Evolutionary conservation across 2,113 vertebrate genomes (phyloP), one percentile per base, ranked within the genome.

Genomic region (Antigone vipio): DNA sequence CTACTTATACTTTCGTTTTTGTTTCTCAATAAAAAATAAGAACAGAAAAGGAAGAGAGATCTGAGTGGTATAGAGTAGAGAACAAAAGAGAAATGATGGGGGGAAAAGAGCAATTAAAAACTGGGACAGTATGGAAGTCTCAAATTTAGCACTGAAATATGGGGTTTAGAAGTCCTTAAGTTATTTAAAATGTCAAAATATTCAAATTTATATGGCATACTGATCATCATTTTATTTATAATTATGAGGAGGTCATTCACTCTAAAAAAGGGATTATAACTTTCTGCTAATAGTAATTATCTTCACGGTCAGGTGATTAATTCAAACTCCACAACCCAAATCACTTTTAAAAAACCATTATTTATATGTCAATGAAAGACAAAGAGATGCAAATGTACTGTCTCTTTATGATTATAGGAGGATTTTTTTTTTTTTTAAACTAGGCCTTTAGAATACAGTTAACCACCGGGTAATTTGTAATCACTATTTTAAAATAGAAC

Each of bases 201-300:
- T 85, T 97, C 80, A 79, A 81, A 93, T 93, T 58, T 66, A 60
- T 78, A 75, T 81, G 52, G 42, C 66, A 95, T 55, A 64, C 14
- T 58, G 35, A 55, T 92, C 40, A 87, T 44, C 68, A 67, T 91
- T 93, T 93, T 85, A 69, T 91, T 93, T 93, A 23, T 86, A 90
- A 97, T 94, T 91, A 77, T 38, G 32, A 94, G 11, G 49, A 89
- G 83, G 80, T 94, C 88, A 91, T 34, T 73, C 68, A 60, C 30
- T 78, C 38, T 72, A 72, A 85, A 93, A 90, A 92, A 89, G 69
- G 30, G 52, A 89, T 72, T 71, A 75, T 20, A 60, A 35, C 85
- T 85, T 83, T 82, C 68, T 92, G 80, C 49, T 92, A 58, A 78
- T 35, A 87, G 69, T 79, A 93, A 97, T 96, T 95, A 95, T 60